phyloP scores from a whole-genome alignment of 2,888 invertebrate genomes.

The Cephonodes hylas region DNA sequence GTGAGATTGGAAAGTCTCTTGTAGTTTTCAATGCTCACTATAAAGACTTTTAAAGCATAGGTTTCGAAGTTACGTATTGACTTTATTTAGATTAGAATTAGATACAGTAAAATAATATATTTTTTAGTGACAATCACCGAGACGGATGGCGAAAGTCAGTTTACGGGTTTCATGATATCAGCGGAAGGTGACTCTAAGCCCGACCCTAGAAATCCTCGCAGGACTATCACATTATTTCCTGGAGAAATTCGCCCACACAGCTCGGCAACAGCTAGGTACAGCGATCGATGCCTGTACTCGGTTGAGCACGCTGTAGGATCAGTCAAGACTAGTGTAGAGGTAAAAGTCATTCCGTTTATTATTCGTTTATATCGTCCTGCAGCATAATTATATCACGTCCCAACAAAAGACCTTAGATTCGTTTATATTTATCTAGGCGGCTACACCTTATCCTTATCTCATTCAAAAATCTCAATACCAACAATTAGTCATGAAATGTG shows the following conservation, averaged over 20 bases:
- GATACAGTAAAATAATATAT: not conserved
- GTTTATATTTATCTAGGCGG: no score
- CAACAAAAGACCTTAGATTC: no score
- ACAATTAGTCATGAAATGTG: no score
- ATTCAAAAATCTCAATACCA: no score
- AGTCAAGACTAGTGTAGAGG: constrained; percentile 58
- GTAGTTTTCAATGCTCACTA: no score
- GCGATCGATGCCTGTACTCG: constrained; percentile 64
- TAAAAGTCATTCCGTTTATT: no score
- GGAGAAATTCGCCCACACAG: constrained; percentile 59
- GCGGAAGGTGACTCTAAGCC: constrained; percentile 62
- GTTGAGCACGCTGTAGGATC: constrained; percentile 60
- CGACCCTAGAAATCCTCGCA: constrained; percentile 60
- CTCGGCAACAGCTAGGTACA: constrained; percentile 52
- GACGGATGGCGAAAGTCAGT: constrained; percentile 59
- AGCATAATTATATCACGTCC: no score
- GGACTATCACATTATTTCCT: constrained; percentile 47
- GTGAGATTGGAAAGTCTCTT: no score
- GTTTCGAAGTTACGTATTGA: constrained; percentile 7
- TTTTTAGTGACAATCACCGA: constrained; percentile 54
- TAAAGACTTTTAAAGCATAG: no score
- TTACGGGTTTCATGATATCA: constrained; percentile 68
- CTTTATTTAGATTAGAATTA: not conserved
- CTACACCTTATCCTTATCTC: no score
- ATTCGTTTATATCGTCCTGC: no score